Evolutionary conservation across 2,797 vertebrate genomes (phyloP).

Genomic region (Melopsittacus undulatus): DNA sequence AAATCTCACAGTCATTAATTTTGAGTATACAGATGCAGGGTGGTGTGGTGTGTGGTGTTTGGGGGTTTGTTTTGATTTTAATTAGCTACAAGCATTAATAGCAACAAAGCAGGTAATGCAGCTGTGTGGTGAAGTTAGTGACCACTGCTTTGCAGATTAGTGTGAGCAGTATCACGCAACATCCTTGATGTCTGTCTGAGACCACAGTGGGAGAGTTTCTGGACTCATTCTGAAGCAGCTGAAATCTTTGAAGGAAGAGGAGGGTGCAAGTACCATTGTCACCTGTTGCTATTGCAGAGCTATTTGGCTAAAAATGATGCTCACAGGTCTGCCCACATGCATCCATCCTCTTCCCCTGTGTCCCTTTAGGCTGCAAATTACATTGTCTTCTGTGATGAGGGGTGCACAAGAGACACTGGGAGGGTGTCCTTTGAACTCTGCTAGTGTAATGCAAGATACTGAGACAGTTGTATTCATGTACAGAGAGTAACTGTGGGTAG

Average conservation of each 20-base stretch:
- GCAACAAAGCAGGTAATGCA: not conserved
- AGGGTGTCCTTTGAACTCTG: not conserved
- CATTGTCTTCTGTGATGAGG: not conserved
- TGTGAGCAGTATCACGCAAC: not conserved
- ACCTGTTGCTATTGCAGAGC: not conserved
- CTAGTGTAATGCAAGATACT: not conserved
- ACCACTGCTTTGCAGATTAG: rapidly evolving
- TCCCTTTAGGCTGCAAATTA: not conserved
- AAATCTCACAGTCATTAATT: rapidly evolving
- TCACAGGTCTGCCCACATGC: not conserved
- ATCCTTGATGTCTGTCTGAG: not conserved
- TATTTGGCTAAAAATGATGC: rapidly evolving
- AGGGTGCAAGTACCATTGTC: not conserved
- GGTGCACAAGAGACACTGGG: not conserved
- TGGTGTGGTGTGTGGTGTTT: not conserved
- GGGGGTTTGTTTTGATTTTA: not conserved
- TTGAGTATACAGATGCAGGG: not conserved
- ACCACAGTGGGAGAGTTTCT: not conserved
- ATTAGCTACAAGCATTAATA: not conserved
- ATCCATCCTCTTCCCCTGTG: no score
- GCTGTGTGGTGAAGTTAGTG: not conserved
- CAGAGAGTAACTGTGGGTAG: not conserved
- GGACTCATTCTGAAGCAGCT: not conserved
- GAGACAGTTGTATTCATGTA: not conserved
- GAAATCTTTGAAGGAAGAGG: not conserved